Evolutionary conservation across 2,888 invertebrate genomes (phyloP), one percentile per base, ranked within the genome.

Genomic region (Callimorpha dominula): DNA sequence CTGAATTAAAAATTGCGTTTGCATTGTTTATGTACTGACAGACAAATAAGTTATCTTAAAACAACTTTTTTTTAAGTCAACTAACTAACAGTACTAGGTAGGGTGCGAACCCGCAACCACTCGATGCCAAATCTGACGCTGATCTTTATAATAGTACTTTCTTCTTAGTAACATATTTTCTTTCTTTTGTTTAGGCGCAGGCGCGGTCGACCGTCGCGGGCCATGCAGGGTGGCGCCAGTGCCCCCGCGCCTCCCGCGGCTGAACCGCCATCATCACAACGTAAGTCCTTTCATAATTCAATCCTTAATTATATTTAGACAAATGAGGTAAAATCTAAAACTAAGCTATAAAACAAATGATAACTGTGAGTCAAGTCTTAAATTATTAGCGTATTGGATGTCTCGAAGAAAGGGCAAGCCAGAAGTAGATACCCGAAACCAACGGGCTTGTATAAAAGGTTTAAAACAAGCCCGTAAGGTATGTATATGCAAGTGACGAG

Each of bases 161-260:
- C 43, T 65, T n/a, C 11, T 17, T 49, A 20, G 17, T 69, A 11
- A 50, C 11, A 46, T 62, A 15, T 64, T 20, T 67, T 69, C 9
- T n/a, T 62, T 64, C 54, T 43, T 73, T 70, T 69, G 63, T 81
- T 74, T 78, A 94, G 94, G 88, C 94, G 94, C 79, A 91, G 91
- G 79, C 92, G 93, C 78, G 91, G 92, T 85, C 90, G 92, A 79
- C 82, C 90, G 89, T 89, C 92, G 92, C 94, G 94, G 94, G 95
- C 89, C 89, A 95, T 95, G 95, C 95, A 95, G 93, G 95, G 95
- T 77, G 95, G 93, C 67, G 91, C 95, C 70, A 89, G 73, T 82
- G 93, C 93, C 80, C 92, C 93, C 85, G 95, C 95, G 89, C 92
- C 95, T 74, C 91, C 95, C 84, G 95, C 94, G 88, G 93, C 95